Evolutionary conservation across 1,140 invertebrate species (phyloP).

Genomic region (Sarcophaga bullata): DNA sequence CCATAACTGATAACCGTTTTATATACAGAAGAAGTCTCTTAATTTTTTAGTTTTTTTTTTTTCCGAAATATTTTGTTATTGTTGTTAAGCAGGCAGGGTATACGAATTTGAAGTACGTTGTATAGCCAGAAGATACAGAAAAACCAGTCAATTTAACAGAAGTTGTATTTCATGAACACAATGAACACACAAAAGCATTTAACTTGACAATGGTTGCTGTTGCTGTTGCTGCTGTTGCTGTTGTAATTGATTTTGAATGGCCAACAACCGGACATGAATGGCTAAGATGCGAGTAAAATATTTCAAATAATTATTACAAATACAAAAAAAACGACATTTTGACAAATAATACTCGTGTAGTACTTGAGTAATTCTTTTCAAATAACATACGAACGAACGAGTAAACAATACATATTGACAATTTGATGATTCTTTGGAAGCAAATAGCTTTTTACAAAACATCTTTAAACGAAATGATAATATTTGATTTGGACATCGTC

Average conservation of each 20-base stretch:
- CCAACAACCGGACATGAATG: neutral
- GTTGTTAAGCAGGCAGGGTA: neutral
- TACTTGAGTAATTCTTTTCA: conserved; percentile 13
- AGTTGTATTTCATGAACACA: conserved; percentile 10
- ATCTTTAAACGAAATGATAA: neutral
- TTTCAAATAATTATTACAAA: neutral
- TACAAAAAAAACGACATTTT: neutral
- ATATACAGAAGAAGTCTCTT: no score
- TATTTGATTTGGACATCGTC: neutral
- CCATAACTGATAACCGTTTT: neutral
- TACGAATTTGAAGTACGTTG: neutral
- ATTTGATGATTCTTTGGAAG: neutral
- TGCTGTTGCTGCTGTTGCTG: neutral
- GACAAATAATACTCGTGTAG: neutral
- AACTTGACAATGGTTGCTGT: no score
- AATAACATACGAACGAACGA: neutral
- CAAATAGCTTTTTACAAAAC: neutral
- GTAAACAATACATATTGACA: conserved; percentile 10
- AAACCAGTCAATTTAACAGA: conserved; percentile 38
- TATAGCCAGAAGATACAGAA: neutral
- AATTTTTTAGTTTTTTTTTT: no score
- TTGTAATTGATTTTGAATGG: neutral
- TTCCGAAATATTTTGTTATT: no score
- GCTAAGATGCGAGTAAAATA: no score
- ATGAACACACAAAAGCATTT: neutral